Evolutionary conservation across 2,888 invertebrate species (phyloP).

Genomic region (Neria commutata): DNA sequence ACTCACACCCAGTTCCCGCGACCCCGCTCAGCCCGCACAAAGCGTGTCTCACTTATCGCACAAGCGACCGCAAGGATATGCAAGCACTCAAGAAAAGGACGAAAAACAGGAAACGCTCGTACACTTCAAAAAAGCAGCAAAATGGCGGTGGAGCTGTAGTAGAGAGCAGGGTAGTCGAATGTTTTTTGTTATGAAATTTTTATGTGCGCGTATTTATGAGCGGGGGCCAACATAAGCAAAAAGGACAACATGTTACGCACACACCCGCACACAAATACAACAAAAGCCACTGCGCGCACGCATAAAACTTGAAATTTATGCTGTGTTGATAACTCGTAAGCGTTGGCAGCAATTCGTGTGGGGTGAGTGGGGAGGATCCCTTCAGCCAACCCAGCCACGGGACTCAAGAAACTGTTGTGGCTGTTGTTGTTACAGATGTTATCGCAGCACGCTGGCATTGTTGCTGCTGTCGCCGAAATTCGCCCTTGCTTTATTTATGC

Average conservation of each 20-base stretch:
- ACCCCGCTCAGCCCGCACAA: not conserved
- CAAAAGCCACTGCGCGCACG: not conserved
- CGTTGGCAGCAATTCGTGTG: not conserved
- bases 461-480: not conserved
- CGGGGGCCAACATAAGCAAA: not conserved
- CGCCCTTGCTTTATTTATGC: not conserved
- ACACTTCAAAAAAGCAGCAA: no score
- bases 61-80: not conserved
- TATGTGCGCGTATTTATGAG: not conserved
- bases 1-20: not conserved
- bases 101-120: no score
- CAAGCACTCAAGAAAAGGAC: not conserved
- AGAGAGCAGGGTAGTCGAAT: no score
- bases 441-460: not conserved
- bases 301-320: not conserved
- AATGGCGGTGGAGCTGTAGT: no score
- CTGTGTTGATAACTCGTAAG: not conserved
- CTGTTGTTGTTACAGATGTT: not conserved
- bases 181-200: constrained; percentile 2
- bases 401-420: not conserved
- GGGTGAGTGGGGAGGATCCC: not conserved
- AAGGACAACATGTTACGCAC: not conserved
- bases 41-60: no score
- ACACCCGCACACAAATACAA: not conserved
- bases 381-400: not conserved